Base-by-base conservation (phyloP, 2,888 invertebrate genomes). In the Erebia aethiops region DNA sequence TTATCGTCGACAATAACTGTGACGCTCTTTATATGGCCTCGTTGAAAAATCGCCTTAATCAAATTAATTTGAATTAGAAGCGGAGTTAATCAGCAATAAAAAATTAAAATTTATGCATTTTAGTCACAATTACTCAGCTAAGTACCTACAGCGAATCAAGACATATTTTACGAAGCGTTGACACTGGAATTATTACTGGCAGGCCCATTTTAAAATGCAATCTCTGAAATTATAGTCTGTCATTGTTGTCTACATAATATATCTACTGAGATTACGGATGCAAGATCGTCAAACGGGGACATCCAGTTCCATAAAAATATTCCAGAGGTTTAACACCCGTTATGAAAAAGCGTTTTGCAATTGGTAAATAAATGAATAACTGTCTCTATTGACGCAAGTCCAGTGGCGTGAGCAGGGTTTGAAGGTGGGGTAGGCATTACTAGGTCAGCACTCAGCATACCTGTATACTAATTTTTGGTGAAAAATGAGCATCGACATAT, bases 201-300 rank as follows among this genome's bases (percentile, higher is more conserved):
- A 43, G 14, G 41, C 43, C 56, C 7, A 43, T 62, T 46, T 61
- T 71, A 56, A 46, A 71, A 56, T 67, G 52, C 64, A 70, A 13
- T 65, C 16, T 66, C 46, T 54, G 21, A 21, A 46, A 65, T 56
- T 56, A 69, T 51, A 18, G 10, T 11, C 26, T 62, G 41, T 18
- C 57, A 69, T 70, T 70, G 65, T 69, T 61, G 57, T 69, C 49
- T 35, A 58, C 49, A 43, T 63, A 54, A 64, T 14, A 16, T 16
- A 16, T 9, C 9, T 14, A 49, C 14, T 70, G 66, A 43, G 56
- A 69, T 65, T 5, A 51, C 26, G 26, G 3, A 51, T 51, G 57
- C 54, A 57, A 43, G 49, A 64, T n/a, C 43, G 60, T 58, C 41
- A 52, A 65, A 58, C 52, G n/a, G 60, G 41, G 18, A 41, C 26